Evolutionary conservation across 2,113 vertebrate genomes (phyloP).

Genomic region (Tonatia bakeri): DNA sequence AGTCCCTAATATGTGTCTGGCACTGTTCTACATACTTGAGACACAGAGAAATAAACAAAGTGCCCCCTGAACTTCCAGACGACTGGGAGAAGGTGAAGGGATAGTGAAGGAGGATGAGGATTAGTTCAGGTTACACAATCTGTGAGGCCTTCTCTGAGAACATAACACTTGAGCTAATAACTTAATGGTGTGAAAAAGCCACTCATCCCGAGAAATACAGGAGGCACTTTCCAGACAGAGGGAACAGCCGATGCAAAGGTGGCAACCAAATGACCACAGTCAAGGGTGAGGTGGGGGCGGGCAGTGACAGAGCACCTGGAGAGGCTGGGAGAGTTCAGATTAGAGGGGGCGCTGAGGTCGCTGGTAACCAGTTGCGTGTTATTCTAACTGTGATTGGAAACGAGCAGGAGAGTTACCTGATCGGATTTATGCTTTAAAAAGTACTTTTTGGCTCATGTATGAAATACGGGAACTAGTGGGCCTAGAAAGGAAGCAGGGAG

Average conservation of each 20-base stretch:
- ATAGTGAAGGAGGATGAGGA: neutral
- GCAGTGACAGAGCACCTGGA: neutral
- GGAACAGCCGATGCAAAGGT: neutral
- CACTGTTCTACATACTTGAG: neutral
- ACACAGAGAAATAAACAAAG: neutral
- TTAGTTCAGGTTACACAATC: neutral
- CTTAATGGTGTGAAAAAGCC: neutral
- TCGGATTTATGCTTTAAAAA: neutral
- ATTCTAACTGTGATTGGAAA: neutral
- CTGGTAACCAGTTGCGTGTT: neutral
- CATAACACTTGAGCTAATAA: neutral
- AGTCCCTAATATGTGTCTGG: neutral
- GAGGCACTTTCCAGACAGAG: neutral
- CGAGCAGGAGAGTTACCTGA: neutral
- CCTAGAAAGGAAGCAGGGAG: neutral
- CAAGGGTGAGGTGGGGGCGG: neutral
- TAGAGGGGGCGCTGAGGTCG: accelerated
- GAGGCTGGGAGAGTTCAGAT: neutral
- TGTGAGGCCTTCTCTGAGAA: neutral
- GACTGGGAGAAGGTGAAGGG: neutral
- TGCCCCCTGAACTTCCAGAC: neutral
- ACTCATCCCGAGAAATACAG: neutral
- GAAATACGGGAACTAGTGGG: neutral
- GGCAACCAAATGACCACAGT: neutral
- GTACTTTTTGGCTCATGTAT: neutral